Conservation (phyloP, 53 echinoderm and acorn worm species). For the Holothuria leucospilota region DNA sequence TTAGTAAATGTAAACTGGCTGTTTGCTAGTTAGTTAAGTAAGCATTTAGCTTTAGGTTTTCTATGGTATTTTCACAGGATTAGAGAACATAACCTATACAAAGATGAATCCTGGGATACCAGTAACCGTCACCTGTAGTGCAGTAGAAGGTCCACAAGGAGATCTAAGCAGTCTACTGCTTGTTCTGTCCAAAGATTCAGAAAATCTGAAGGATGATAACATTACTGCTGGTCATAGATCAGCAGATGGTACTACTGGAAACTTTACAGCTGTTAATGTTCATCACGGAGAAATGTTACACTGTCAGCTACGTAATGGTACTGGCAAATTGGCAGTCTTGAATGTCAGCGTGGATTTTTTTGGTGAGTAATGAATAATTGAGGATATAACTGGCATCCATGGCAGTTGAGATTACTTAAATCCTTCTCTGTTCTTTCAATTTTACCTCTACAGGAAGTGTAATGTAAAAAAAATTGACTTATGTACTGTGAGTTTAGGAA, state of each 20-base stretch:
- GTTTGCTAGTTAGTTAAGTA: no score
- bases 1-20: no score
- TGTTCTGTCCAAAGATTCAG: background rate
- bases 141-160: background rate
- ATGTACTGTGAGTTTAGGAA: no score
- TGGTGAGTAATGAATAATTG: background rate
- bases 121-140: background rate
- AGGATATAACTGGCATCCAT: no score
- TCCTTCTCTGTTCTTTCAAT: no score
- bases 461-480: no score
- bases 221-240: background rate
- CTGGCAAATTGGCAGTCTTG: background rate
- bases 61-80: no score
- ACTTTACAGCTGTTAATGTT: background rate
- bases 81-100: background rate
- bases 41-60: no score
- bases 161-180: background rate
- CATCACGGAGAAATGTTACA: background rate
- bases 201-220: background rate
- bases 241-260: background rate
- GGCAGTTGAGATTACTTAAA: no score
- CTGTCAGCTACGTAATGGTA: slow-evolving; percentile 2
- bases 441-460: no score
- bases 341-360: background rate
- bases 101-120: background rate